Base-by-base conservation (phyloP, 2,113 vertebrate genomes). In the Paramormyrops kingsleyae region DNA sequence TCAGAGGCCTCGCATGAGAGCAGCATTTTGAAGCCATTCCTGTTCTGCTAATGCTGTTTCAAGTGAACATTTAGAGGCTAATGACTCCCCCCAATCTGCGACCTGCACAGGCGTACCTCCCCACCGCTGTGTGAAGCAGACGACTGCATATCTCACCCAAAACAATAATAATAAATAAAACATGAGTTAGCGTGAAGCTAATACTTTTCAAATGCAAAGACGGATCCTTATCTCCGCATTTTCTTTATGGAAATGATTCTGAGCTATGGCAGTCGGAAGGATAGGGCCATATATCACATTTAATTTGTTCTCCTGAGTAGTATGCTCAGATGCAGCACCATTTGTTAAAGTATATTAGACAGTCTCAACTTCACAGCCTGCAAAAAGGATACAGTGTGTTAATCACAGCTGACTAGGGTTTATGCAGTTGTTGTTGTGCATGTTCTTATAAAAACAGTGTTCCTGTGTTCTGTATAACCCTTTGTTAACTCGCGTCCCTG, bases 101-200 rank as follows among this genome's bases (percentile, higher is more conserved):
- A 19, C 31, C 74, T 39, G 35, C 17, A 13, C 35, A 42, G 74
- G 74, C 31, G 15, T 77, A 35, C 21, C 27, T 5, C 70, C 74
- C 35, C 35, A 80, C 74, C n/a, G 15, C 74, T 80, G 35, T 80
- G 35, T 19, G 74, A 80, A 42, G 35, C 74, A 80, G 35, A 2
- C 17, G 74, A 17, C 74, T 80, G 74, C 74, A 80, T 42, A 39
- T 19, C 19, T 80, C 42, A 56, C 35, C 35, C 74, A 7, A 39
- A 80, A 80, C 74, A 80, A 80, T 80, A 80, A 80, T 42, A 42
- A 80, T 80, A 80, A 80, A 80, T 80, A 42, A 80, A 80, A 80
- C 31, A 80, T 80, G 74, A 80, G 74, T 39, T 80, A 80, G 74
- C 15, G 31, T 42, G 74, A 80, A 35, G 74, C 74, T 80, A 80